Evolutionary conservation across 2,888 invertebrate species (phyloP).

Genomic region (Cosmopolites sordidus): DNA sequence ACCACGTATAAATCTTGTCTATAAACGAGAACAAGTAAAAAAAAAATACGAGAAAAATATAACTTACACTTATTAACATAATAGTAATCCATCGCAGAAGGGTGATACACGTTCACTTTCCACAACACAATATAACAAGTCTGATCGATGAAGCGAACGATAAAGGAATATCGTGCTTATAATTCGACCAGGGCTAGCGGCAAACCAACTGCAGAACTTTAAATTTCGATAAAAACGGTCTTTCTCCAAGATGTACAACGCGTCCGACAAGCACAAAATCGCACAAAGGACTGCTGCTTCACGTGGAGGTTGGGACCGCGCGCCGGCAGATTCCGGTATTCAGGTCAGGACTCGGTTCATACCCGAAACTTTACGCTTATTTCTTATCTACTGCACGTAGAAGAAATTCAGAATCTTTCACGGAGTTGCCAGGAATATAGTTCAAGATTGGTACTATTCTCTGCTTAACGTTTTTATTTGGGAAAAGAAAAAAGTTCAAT

Average conservation of each 20-base stretch:
- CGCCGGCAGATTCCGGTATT: slow-evolving; percentile 12
- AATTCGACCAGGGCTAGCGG: neutral
- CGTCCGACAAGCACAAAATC: slow-evolving; percentile 12
- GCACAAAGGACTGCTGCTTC: slow-evolving; percentile 12
- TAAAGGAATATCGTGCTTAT: slow-evolving; percentile 21
- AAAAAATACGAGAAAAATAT: slow-evolving; percentile 16
- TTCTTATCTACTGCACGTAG: neutral
- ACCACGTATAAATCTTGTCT: slow-evolving; percentile 18
- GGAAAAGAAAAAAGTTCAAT: neutral
- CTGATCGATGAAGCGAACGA: slow-evolving; percentile 18
- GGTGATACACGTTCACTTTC: slow-evolving; percentile 25
- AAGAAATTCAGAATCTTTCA: neutral
- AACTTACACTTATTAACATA: slow-evolving; percentile 29
- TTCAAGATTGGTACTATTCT: slow-evolving; percentile 2
- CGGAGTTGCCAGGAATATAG: neutral
- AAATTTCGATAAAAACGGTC: slow-evolving; percentile 14
- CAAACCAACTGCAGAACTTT: slow-evolving; percentile 12
- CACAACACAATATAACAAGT: slow-evolving; percentile 20
- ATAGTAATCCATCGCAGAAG: slow-evolving; percentile 27
- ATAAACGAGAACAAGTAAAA: slow-evolving; percentile 11
- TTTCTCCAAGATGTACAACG: slow-evolving; percentile 5
- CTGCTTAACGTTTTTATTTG: neutral
- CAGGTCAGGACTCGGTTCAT: slow-evolving; percentile 24
- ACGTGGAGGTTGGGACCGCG: neutral
- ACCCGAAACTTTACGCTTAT: slow-evolving; percentile 1